These are phyloP conservation scores for Takifugu ocellatus DNA, from an alignment of 2,797 vertebrate genomes.

Conservation along the genomic window DNA sequence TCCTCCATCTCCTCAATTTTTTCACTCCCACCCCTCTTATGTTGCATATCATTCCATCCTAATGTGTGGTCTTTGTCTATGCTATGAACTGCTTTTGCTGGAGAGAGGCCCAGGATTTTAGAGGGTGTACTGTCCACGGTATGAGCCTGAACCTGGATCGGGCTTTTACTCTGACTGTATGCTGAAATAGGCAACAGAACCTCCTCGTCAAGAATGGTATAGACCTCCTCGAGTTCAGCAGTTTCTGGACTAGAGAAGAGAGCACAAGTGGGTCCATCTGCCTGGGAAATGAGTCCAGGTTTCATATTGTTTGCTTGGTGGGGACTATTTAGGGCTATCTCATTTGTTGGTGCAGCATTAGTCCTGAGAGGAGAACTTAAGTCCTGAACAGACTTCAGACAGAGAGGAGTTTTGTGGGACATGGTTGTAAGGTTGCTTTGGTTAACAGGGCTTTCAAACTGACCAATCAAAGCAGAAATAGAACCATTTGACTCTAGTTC, in stretches of 20 bases:
- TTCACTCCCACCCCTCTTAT: conserved; percentile 19
- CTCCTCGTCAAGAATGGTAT: conserved; percentile 78
- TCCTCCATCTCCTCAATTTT: conserved; percentile 49
- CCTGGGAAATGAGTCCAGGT: conserved; percentile 13
- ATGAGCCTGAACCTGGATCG: conserved; percentile 40
- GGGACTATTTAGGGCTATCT: conserved; percentile 23
- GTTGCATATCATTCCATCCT: conserved; percentile 24
- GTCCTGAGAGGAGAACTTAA: conserved; percentile 44
- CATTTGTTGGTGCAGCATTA: conserved; percentile 13
- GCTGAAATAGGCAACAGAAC: conserved; percentile 69
- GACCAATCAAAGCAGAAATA: conserved; percentile 86
- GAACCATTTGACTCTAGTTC: conserved; percentile 81
- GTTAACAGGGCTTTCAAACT: conserved; percentile 76
- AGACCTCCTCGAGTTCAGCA: conserved; percentile 73
- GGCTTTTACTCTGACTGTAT: conserved; percentile 60
- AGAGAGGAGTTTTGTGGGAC: conserved; percentile 44
- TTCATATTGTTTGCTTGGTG: conserved; percentile 34
- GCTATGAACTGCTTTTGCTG: conserved; percentile 44
- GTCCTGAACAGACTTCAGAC: conserved; percentile 27
- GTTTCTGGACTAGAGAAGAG: conserved; percentile 76
- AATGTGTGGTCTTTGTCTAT: conserved; percentile 16
- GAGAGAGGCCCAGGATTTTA: conserved; percentile 48
- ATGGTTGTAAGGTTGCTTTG: conserved; percentile 49
- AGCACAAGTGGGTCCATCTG: conserved; percentile 39
- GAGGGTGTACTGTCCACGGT: conserved; percentile 26